Evolutionary conservation across 2,888 invertebrate species (phyloP), one percentile per base, ranked within the genome.

Genomic region (Tromatobia lineatoria): DNA sequence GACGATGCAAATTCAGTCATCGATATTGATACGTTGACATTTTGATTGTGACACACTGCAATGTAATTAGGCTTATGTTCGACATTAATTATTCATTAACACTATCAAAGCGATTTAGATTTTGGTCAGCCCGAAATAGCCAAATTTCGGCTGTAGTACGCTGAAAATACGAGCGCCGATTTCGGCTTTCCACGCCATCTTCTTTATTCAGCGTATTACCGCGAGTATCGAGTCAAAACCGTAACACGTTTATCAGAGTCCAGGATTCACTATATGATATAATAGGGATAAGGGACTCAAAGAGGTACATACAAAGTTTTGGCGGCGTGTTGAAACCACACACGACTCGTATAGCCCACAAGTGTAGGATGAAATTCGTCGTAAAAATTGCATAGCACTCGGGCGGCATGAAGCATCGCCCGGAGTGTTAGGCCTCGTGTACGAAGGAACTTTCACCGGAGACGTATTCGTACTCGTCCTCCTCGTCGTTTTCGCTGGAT

Each of bases 361-460:
- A 4, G 23, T n/a, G 74, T 59, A 80, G 69, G 23, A 20, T 66
- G n/a, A 67, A 73, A 67, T 52, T 78, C n/a, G n/a, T 82, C 42
- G 50, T 73, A 73, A 73, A 73, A 67, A 54, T 45, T 20, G 25
- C 29, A 50, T 42, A 13, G 34, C 66, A 29, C 64, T 38, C 64
- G 42, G 52, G 61, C 52, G 29, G 61, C 52, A 25, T 42, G 13
- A 20, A 29, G 57, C 23, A 18, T 67, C 42, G 57, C 57, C 66
- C 64, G 67, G 50, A 23, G 54, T 45, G 71, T 73, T 76, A 83
- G 83, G 83, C 80, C 83, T 67, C 52, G 34, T 61, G 66, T 34
- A 73, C 67, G 76, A 80, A 80, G 71, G 67, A 80, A 80, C 66
- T 71, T 80, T 67, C 70, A 76, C 75, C 57, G 66, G 70, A 71